Evolutionary conservation across 23 tunicate genomes (phyloP).

Genomic region (Diplosoma virens): DNA sequence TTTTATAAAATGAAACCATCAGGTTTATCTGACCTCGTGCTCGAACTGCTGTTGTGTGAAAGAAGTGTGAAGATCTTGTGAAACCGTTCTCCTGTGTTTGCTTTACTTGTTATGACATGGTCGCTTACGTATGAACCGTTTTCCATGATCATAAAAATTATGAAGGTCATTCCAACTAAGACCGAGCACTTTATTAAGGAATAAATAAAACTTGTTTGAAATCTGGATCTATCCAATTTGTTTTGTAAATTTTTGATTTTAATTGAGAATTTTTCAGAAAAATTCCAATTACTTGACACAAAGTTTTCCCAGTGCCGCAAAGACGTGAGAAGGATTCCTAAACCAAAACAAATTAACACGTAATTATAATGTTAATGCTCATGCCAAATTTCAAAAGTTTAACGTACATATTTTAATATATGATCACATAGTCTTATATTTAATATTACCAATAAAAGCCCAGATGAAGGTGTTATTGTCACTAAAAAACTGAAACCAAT

Average conservation of each 20-base stretch:
- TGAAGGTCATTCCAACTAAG: constrained; percentile 49
- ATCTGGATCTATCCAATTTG: constrained; percentile 47
- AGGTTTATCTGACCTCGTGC: no score
- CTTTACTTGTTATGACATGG: neutral
- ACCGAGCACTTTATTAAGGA: constrained; percentile 47
- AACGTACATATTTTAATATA: no score
- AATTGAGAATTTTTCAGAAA: constrained; percentile 36
- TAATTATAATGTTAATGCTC: no score
- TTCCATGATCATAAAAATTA: constrained; percentile 41
- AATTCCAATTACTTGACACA: constrained; percentile 39
- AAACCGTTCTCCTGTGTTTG: neutral
- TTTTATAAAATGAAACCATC: no score
- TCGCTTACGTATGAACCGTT: constrained; percentile 23
- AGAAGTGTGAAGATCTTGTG: neutral
- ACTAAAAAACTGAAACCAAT: neutral
- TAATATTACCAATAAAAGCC: constrained; percentile 32
- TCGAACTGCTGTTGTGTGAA: constrained; percentile 2
- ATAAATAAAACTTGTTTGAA: constrained; percentile 42
- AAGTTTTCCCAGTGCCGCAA: constrained; percentile 90
- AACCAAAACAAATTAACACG: no score
- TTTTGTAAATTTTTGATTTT: constrained; percentile 32
- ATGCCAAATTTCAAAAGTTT: no score
- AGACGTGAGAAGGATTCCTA: constrained; percentile 67
- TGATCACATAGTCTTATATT: no score
- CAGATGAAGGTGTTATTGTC: constrained; percentile 31